These are phyloP conservation scores for Python bivittatus DNA, from an alignment of 2,113 vertebrate species.

Conservation along the genomic window DNA sequence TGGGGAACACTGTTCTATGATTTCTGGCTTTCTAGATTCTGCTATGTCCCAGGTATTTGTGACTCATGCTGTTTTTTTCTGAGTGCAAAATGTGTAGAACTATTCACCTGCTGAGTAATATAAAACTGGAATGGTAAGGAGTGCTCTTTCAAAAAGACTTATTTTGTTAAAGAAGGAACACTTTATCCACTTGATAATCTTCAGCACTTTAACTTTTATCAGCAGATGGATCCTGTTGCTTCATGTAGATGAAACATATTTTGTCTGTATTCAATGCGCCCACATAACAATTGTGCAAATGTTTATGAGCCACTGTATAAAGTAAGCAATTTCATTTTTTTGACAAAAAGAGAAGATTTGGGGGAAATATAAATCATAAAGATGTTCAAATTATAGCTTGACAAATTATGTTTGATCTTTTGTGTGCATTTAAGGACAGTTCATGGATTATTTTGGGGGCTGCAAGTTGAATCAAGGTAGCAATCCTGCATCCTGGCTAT, in stretches of 20 bases:
- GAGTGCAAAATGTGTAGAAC: neutral
- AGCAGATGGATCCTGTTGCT: slow-evolving; percentile 4
- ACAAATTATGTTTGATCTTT: neutral
- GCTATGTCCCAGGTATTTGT: neutral
- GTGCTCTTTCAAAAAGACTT: slow-evolving; percentile 33
- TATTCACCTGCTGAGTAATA: neutral
- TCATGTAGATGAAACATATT: neutral
- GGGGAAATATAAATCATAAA: neutral
- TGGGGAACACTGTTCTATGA: neutral
- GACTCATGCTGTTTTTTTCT: slow-evolving; percentile 3
- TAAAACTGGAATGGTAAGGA: neutral
- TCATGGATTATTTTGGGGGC: neutral
- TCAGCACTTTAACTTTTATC: slow-evolving; percentile 6
- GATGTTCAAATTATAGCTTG: neutral
- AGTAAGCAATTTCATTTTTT: slow-evolving; percentile 48
- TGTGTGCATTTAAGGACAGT: neutral
- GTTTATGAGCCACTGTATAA: neutral
- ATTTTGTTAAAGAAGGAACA: neutral
- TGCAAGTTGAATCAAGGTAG: neutral
- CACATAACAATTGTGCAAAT: slow-evolving; percentile 19
- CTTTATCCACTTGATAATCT: slow-evolving; percentile 29
- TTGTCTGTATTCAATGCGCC: slow-evolving; percentile 13
- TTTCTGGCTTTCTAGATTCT: neutral
- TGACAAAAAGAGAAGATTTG: slow-evolving; percentile 6
- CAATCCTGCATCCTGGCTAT: neutral